Conservation (phyloP, 53 echinoderm and acorn worm genomes). For the Echinometra lucunter region DNA sequence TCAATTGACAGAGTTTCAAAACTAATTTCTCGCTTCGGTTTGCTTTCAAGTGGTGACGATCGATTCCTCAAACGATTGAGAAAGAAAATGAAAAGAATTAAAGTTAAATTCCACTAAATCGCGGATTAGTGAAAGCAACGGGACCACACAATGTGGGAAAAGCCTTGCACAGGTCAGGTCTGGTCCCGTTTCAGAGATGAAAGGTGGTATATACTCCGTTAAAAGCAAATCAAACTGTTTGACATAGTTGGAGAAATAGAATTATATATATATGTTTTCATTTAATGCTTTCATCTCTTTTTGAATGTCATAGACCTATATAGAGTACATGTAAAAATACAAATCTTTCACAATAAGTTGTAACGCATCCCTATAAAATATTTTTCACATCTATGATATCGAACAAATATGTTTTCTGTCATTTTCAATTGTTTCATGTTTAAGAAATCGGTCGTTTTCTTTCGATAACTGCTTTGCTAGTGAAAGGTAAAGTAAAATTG, state of each 20-base stretch:
- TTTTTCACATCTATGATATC: no score
- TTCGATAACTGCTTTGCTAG: no score
- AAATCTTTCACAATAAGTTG: no score
- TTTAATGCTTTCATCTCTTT: no score
- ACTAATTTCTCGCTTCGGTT: constrained; percentile 47
- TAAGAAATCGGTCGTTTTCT: no score
- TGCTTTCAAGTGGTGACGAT: constrained; percentile 33
- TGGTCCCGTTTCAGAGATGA: neutral
- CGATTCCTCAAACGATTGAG: neutral
- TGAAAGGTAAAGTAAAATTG: no score
- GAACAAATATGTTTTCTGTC: no score
- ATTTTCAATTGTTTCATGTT: no score
- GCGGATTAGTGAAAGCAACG: neutral
- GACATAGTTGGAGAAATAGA: neutral
- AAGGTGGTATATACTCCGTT: neutral
- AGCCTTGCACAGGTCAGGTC: neutral
- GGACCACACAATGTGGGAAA: constrained; percentile 8
- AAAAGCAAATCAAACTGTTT: constrained; percentile 11
- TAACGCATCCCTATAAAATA: no score
- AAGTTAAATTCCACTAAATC: constrained; percentile 31
- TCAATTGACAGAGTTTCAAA: neutral
- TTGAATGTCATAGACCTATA: no score
- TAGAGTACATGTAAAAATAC: no score
- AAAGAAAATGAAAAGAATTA: constrained; percentile 17
- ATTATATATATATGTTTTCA: neutral